These are phyloP conservation scores for Orchestia grillus DNA, from an alignment of 1,140 invertebrate species.

Conservation along the genomic window DNA sequence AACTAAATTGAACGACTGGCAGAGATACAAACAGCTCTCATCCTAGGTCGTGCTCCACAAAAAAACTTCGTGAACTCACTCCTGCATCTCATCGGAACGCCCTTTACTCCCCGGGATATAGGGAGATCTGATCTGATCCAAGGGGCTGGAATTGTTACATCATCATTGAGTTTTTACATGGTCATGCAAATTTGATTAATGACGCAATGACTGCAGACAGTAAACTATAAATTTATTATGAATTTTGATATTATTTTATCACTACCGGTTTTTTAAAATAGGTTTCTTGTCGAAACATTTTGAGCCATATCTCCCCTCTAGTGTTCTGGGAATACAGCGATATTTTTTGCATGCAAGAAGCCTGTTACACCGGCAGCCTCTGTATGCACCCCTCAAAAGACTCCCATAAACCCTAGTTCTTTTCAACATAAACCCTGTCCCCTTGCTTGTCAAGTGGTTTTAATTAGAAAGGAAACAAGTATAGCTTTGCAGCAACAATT, in stretches of 20 bases:
- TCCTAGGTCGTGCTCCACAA: too few species aligned
- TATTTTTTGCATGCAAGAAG: neutral
- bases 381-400: neutral
- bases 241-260: neutral
- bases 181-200: too few species aligned
- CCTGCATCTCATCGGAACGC: too few species aligned
- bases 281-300: neutral
- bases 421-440: neutral
- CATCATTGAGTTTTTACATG: too few species aligned
- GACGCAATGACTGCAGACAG: too few species aligned
- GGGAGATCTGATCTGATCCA: too few species aligned
- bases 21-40: too few species aligned
- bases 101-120: too few species aligned
- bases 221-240: too few species aligned
- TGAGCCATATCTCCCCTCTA: neutral
- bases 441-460: conserved; percentile 30
- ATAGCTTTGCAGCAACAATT: conserved; percentile 18
- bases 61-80: too few species aligned
- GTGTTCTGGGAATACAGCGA: neutral
- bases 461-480: conserved; percentile 24
- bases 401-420: neutral
- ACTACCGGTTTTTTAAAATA: neutral
- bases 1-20: too few species aligned
- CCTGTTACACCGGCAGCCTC: neutral
- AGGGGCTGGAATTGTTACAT: too few species aligned